Evolutionary conservation across 2,888 invertebrate species (phyloP).

Genomic region (Nesidiocoris tenuis): DNA sequence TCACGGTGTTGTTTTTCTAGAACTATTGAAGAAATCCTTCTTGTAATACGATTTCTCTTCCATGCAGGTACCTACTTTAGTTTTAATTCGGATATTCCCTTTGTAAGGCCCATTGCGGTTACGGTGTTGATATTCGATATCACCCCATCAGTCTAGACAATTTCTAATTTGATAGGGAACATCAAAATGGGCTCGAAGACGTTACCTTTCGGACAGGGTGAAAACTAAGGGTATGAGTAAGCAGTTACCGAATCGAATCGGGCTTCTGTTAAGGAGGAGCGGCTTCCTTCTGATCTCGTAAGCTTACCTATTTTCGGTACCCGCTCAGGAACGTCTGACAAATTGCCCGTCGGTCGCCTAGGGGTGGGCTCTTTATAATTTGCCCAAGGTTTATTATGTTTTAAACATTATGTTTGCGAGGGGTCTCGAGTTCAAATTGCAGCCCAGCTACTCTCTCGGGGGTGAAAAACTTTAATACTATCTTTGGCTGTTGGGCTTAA

Average conservation of each 20-base stretch:
- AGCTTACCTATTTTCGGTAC: too few species aligned
- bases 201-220: background rate
- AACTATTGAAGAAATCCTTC: background rate
- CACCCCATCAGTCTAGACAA: constrained; percentile 33
- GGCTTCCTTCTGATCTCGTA: background rate
- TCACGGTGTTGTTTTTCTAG: constrained; percentile 2
- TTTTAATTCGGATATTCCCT: constrained; percentile 37
- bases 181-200: background rate
- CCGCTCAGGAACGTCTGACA: too few species aligned
- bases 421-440: too few species aligned
- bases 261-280: background rate
- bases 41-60: too few species aligned
- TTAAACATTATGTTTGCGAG: too few species aligned
- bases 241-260: constrained; percentile 28
- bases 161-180: constrained; percentile 44
- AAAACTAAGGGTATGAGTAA: constrained; percentile 1
- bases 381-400: too few species aligned
- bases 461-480: too few species aligned
- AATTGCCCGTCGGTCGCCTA: too few species aligned
- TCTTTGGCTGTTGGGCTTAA: too few species aligned
- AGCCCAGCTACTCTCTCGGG: too few species aligned
- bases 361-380: too few species aligned
- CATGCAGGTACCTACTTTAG: constrained; percentile 24
- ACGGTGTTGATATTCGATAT: constrained; percentile 40
- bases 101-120: constrained; percentile 31